Base-by-base conservation (phyloP, 2,797 vertebrate species). In the Fratercula arctica region DNA sequence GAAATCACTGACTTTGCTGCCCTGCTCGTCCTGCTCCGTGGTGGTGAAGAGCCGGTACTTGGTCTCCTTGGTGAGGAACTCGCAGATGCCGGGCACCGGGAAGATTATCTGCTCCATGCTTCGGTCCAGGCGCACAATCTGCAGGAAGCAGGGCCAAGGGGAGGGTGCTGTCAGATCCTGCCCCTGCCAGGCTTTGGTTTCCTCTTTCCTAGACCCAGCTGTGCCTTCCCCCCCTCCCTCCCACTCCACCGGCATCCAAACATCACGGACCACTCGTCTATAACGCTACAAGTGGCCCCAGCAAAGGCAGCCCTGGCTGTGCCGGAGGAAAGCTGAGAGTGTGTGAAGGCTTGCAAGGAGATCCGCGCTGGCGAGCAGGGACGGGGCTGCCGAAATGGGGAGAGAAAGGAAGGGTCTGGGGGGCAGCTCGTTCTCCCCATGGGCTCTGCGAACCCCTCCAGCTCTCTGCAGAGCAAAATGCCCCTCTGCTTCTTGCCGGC, bases 101-200 rank as follows among this genome's bases (percentile, higher is more conserved):
- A 99, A 99, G 93, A 99, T 99, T 2, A 99, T 99, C 98, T 99
- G 99, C 98, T 99, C 99, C 99, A 99, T 99, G 97, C 99, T 99
- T 77, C 99, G 99, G 95, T 99, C 99, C 63, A 99, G 98, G 28
- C 99, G 98, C 41, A 99, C 99, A 6, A 99, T 99, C 99, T 99
- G 96, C 39, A 19, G 68, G 77, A 50, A 69, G 59, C 70, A 70
- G 17, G 41, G 28, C 1, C 16, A 63, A 57, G 75, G 63, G 59
- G 48, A 67, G 24, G 53, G 9, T 25, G 64, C 56, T 2, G 1
- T 95, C 66, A 76, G 5, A 26, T 10, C 86, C 91, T 54, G 45
- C 78, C 54, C 50, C 43, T 51, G 48, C 45, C 84, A n/a, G 14
- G 12, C 46, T 51, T 46, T 1, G 43, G 6, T 7, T 66, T 16